A percentile compares a stretch with the other conserved stretches of the same genome.
Conservation (phyloP, 2,113 vertebrate genomes). For the Riparia riparia region DNA sequence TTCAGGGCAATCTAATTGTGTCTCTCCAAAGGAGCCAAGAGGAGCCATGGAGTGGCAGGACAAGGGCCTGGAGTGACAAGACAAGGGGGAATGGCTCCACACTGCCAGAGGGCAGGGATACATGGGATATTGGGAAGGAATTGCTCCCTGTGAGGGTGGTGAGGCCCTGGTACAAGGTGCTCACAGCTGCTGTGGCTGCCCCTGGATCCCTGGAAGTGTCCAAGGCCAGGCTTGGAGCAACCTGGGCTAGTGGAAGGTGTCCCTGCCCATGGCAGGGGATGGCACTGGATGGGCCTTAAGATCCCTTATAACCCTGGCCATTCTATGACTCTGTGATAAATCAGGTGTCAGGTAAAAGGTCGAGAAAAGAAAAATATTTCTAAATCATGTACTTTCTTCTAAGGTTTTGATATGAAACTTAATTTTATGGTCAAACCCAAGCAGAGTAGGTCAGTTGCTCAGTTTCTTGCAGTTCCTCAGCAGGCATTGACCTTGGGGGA, state of each 20-base stretch:
- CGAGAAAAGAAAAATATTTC: not conserved
- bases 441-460: not conserved
- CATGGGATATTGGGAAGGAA: not conserved
- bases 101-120: accelerated
- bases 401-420: not conserved
- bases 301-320: not conserved
- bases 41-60: not conserved
- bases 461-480: not conserved
- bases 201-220: not conserved
- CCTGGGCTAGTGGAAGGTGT: accelerated
- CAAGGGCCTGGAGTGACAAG: not conserved
- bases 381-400: not conserved
- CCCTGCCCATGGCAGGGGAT: not conserved
- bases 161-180: not conserved
- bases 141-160: accelerated
- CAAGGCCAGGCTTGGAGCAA: not conserved
- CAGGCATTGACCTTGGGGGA: not conserved
- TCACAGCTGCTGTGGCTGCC: not conserved
- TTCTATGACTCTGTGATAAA: not conserved
- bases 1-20: not conserved
- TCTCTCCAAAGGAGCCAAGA: not conserved
- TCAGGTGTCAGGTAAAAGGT: not conserved
- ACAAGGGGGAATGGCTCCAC: not conserved
- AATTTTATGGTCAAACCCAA: not conserved
- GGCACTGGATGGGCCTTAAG: not conserved